Evolutionary conservation across 2,888 invertebrate species (phyloP).

Genomic region (Lissonota sp.): DNA sequence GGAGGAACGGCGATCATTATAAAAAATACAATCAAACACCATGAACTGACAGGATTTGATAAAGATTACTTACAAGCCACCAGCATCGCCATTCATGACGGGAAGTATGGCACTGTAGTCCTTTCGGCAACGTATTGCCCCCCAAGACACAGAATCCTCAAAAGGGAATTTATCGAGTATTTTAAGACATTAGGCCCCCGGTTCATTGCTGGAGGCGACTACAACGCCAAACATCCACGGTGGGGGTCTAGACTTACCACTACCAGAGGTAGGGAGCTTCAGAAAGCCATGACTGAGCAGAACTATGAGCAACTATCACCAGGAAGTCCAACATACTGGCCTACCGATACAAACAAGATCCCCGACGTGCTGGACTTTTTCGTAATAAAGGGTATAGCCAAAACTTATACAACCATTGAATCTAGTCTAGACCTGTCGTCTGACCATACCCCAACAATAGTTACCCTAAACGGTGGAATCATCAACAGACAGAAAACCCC

Average conservation of each 20-base stretch:
- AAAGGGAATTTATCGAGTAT: constrained; percentile 60
- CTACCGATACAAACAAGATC: constrained; percentile 66
- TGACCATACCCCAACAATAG: constrained; percentile 66
- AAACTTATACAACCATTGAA: constrained; percentile 53
- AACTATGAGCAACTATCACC: constrained; percentile 50
- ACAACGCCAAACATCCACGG: constrained; percentile 63
- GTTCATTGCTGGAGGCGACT: constrained; percentile 63
- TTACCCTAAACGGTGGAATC: constrained; percentile 59
- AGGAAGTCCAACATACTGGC: constrained; percentile 70
- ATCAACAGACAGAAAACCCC: constrained; percentile 58
- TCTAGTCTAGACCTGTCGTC: constrained; percentile 65
- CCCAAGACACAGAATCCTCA: constrained; percentile 65
- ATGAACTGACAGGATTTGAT: constrained; percentile 34
- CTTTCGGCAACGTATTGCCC: constrained; percentile 67
- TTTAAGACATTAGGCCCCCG: constrained; percentile 58
- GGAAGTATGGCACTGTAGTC: constrained; percentile 32
- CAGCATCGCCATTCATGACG: constrained; percentile 45
- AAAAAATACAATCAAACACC: constrained; percentile 61
- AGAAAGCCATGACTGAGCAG: constrained; percentile 15
- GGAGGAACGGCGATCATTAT: constrained; percentile 62
- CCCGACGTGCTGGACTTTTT: constrained; percentile 70
- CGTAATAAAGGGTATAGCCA: constrained; percentile 61
- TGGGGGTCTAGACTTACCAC: constrained; percentile 67
- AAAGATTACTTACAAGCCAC: constrained; percentile 62
- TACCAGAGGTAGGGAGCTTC: constrained; percentile 47